Percentiles rank a stretch among this genome's conserved stretches.
These are phyloP conservation scores for Eupithecia vulgata DNA, from an alignment of 2,888 invertebrate species.

Conservation along the genomic window DNA sequence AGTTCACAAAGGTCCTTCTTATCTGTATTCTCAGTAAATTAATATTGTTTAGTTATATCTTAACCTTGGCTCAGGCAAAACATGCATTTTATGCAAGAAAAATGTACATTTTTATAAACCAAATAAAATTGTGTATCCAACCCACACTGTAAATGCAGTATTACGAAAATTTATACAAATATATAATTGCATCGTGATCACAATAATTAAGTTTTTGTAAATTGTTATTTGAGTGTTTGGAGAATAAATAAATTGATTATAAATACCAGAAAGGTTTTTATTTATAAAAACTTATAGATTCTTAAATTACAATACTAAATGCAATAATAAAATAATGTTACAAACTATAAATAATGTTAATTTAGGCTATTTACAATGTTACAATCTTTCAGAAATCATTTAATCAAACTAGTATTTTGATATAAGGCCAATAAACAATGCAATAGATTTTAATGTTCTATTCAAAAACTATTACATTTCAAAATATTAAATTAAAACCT, in stretches of 20 bases:
- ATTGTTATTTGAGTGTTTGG: constrained; percentile 43
- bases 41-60: neutral
- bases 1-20: neutral
- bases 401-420: neutral
- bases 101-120: neutral
- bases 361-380: constrained; percentile 27
- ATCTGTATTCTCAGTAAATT: neutral
- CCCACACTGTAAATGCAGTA: neutral
- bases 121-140: neutral
- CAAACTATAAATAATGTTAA: constrained; percentile 22
- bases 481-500: neutral
- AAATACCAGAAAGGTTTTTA: constrained; percentile 39
- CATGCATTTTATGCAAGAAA: neutral
- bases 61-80: neutral
- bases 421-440: neutral
- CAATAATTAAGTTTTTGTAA: constrained; percentile 37
- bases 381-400: neutral
- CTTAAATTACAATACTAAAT: constrained; percentile 56
- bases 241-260: constrained; percentile 46
- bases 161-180: neutral
- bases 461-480: neutral
- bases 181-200: neutral
- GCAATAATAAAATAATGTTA: constrained; percentile 45
- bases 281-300: constrained; percentile 53
- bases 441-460: neutral